phyloP scores from a whole-genome alignment of 2,888 invertebrate genomes.

The Gymnocheta viridis region DNA sequence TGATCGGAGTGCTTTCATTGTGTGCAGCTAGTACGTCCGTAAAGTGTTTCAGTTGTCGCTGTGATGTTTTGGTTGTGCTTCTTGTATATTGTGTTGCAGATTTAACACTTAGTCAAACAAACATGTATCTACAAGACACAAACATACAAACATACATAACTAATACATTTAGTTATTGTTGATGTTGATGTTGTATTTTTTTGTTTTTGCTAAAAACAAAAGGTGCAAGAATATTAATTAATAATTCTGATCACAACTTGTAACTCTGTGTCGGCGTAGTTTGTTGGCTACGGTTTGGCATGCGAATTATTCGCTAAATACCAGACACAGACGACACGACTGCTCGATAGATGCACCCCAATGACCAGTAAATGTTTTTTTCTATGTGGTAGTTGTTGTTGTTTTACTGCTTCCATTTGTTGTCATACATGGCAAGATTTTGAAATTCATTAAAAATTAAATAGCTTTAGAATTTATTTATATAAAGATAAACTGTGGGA shows the following conservation, averaged over 20 bases:
- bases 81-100: conserved; percentile 51
- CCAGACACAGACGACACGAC: conserved; percentile 61
- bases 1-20: conserved; percentile 5
- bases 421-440: conserved; percentile 66
- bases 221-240: conserved; percentile 82
- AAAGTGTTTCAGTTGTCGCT: conserved; percentile 51
- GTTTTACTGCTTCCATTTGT: conserved; percentile 60
- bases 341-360: conserved; percentile 65
- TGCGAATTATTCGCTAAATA: conserved; percentile 77
- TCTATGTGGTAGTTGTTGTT: conserved; percentile 66
- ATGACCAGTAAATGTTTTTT: conserved; percentile 72
- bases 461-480: conserved; percentile 25
- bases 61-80: conserved; percentile 23
- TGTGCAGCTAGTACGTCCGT: conserved; percentile 13
- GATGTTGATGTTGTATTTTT: conserved; percentile 14
- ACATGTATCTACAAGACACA: conserved; percentile 31
- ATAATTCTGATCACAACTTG: conserved; percentile 80
- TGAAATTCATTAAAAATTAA: conserved; percentile 61
- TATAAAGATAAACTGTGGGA: conserved; percentile 25
- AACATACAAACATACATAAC: conserved; percentile 31
- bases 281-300: conserved; percentile 76
- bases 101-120: conserved; percentile 64
- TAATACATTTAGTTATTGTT: conserved; percentile 52
- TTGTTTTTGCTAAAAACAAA: conserved; percentile 64
- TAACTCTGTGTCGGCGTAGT: conserved; percentile 79